phyloP scores from a whole-genome alignment of 2,113 vertebrate genomes.

The Ivindomyrus marchei region DNA sequence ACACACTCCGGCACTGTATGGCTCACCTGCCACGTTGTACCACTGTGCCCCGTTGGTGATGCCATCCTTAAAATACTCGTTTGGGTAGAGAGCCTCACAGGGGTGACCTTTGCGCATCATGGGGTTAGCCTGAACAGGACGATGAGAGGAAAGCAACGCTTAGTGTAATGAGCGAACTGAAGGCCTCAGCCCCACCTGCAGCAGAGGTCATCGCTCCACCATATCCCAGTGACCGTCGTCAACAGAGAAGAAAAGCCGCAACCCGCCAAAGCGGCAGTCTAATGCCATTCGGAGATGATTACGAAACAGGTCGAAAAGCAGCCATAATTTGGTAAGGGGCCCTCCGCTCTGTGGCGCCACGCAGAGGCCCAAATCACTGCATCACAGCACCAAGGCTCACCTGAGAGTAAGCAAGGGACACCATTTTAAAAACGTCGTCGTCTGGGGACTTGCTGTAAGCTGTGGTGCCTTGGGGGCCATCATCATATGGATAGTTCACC shows the following conservation, averaged over 20 bases:
- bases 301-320: neutral
- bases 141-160: slow-evolving; percentile 12
- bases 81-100: slow-evolving; percentile 71
- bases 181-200: slow-evolving; percentile 17
- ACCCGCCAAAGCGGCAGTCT: neutral
- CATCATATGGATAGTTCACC: slow-evolving; percentile 95
- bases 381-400: slow-evolving; percentile 51
- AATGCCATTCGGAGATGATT: neutral
- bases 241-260: neutral
- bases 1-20: neutral
- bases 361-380: neutral
- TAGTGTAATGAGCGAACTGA: neutral
- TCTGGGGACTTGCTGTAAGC: slow-evolving; percentile 82
- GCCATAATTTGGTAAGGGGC: neutral
- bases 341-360: neutral
- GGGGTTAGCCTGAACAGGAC: slow-evolving; percentile 69
- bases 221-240: neutral
- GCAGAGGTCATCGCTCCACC: neutral
- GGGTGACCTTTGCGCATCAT: slow-evolving; percentile 85
- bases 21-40: slow-evolving; percentile 89
- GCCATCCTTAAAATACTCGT: slow-evolving; percentile 79
- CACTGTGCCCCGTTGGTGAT: slow-evolving; percentile 95
- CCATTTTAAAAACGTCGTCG: slow-evolving; percentile 76
- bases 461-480: slow-evolving; percentile 63
- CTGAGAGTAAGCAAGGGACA: slow-evolving; percentile 84